These are phyloP conservation scores for Actenoides lindsayi DNA, from an alignment of 2,113 vertebrate species.

Conservation along the genomic window DNA sequence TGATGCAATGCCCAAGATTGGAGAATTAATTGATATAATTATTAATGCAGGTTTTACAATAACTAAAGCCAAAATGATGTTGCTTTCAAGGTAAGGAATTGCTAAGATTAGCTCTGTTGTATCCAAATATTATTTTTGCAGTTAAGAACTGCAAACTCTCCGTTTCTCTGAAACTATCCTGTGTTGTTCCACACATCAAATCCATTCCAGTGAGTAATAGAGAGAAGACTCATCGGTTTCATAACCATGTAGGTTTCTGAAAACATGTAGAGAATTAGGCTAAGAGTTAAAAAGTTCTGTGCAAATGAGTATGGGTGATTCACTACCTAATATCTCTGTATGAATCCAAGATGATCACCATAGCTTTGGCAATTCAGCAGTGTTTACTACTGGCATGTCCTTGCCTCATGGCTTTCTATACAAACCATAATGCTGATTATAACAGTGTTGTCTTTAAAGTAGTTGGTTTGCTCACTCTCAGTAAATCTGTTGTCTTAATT, in stretches of 20 bases:
- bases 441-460: background rate
- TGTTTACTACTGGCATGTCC: background rate
- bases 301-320: background rate
- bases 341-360: background rate
- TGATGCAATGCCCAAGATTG: conserved; percentile 82
- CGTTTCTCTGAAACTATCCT: background rate
- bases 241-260: background rate
- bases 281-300: background rate
- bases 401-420: background rate
- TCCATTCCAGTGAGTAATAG: background rate
- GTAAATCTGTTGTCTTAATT: background rate
- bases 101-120: background rate
- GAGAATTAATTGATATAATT: conserved; percentile 88
- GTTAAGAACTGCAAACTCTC: background rate
- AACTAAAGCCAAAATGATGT: conserved; percentile 95
- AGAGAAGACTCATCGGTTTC: conserved; percentile 8
- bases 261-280: background rate
- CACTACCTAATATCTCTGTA: background rate
- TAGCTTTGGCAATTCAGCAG: background rate
- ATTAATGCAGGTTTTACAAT: conserved; percentile 86
- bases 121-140: background rate
- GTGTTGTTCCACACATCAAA: background rate
- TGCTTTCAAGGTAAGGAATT: conserved; percentile 86
- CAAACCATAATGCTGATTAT: background rate
- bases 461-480: background rate